Base-by-base conservation (phyloP, 2,113 vertebrate species). In the Sturnira hondurensis region DNA sequence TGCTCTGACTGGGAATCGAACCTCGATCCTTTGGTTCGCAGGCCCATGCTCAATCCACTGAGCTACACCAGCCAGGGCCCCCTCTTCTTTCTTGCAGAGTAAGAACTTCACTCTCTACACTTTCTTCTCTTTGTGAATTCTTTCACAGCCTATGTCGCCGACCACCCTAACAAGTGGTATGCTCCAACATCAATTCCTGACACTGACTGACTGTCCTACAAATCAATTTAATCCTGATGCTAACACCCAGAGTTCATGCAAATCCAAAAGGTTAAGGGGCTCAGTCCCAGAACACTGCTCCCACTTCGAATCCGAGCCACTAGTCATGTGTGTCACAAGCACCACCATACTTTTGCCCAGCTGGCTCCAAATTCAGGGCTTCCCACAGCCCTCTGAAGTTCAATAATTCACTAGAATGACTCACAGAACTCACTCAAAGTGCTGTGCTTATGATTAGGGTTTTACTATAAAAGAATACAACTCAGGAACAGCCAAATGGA, bases 171-270 rank as follows among this genome's bases (percentile, higher is more conserved):
- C 58, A 61, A 10, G 26, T 2, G 17, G 15, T 43, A 76, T n/a
- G 68, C 36, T 77, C 43, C 76, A 65, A 54, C 10, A 70, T 33
- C 43, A 94, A 78, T 58, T 87, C 26, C 47, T 47, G 70, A 84
- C 22, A 70, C n/a, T 43, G 54, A 83, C 3, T 43, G 26, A 20
- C 19, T 93, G 65, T 81, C 65, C 56, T 58, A 50, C 15, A 93
- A 93, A 74, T 68, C 78, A 77, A 43, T n/a, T 89, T 56, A 94
- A 52, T 86, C 86, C 47, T 83, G 83, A 91, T 50, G 54, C 24
- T 67, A 67, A 56, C 36, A 73, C 67, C 19, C 15, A 54, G 50
- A 82, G n/a, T 73, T 56, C 86, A 56, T 31, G 28, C 17, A 92
- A 83, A 92, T 47, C 38, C 47, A 38, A 26, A 19, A 63, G 54